Evolutionary conservation across 1,140 invertebrate species (phyloP).

Genomic region (Colletes latitarsis): DNA sequence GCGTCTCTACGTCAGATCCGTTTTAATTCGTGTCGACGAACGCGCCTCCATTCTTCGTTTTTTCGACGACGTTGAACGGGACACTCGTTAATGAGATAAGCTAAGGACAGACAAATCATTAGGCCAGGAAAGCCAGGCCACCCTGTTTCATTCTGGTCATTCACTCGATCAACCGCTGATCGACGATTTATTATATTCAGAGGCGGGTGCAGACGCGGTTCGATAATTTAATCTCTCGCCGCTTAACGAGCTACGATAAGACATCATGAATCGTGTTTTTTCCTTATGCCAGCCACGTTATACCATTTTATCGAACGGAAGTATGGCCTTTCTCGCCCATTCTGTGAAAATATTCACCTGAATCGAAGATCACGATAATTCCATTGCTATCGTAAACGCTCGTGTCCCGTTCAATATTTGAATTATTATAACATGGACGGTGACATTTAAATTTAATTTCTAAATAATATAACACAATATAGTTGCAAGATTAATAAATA

Average conservation of each 20-base stretch:
- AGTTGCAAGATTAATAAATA: too few relatives aligned
- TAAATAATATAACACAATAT: too few relatives aligned
- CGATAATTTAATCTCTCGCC: slow-evolving; percentile 64
- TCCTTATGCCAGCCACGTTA: not conserved
- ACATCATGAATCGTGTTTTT: slow-evolving; percentile 50
- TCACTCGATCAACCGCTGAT: slow-evolving; percentile 63
- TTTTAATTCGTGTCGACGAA: slow-evolving; percentile 5
- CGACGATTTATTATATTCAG: slow-evolving; percentile 64
- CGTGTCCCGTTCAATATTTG: too few relatives aligned
- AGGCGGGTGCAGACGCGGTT: slow-evolving; percentile 23
- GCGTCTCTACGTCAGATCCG: not conserved
- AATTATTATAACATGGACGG: too few relatives aligned
- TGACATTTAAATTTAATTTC: too few relatives aligned
- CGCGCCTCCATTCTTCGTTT: slow-evolving; percentile 10
- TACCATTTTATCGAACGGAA: slow-evolving; percentile 50
- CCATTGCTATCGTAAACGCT: too few relatives aligned
- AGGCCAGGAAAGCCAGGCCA: slow-evolving; percentile 52
- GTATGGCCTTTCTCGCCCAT: slow-evolving; percentile 23
- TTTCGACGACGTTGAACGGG: slow-evolving; percentile 21
- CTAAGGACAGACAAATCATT: slow-evolving; percentile 59
- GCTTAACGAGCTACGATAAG: slow-evolving; percentile 59
- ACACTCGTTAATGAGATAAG: slow-evolving; percentile 63
- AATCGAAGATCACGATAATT: too few relatives aligned
- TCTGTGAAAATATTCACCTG: slow-evolving; percentile 18
- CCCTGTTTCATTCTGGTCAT: slow-evolving; percentile 56